Conservation (phyloP, 2,888 invertebrate genomes). For the Neoascia interrupta region DNA sequence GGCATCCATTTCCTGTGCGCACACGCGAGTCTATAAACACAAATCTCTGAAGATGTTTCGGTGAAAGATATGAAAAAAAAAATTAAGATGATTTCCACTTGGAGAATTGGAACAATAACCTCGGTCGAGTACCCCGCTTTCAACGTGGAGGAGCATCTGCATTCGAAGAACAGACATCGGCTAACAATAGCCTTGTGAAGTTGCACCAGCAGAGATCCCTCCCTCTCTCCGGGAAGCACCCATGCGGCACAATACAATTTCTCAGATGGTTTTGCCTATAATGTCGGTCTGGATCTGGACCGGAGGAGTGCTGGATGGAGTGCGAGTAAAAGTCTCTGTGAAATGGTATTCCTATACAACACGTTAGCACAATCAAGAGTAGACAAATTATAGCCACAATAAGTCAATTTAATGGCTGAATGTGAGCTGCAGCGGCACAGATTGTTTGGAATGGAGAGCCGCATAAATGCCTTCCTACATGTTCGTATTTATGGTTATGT, state of each 20-base stretch:
- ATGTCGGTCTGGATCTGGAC: background rate
- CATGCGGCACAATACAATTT: conserved; percentile 32
- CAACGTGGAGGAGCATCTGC: conserved; percentile 32
- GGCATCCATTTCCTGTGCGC: conserved; percentile 29
- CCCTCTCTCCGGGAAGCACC: conserved; percentile 38
- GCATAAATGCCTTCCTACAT: too few species aligned
- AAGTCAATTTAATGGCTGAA: conserved; percentile 45
- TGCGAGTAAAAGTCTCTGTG: conserved; percentile 33
- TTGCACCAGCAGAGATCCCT: conserved; percentile 5
- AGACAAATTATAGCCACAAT: conserved; percentile 46
- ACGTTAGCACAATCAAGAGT: conserved; percentile 20
- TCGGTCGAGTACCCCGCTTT: conserved; percentile 40
- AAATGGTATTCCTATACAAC: background rate
- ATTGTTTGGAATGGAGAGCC: too few species aligned
- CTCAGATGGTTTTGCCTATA: conserved; percentile 20
- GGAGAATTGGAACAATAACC: conserved; percentile 50
- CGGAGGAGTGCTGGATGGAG: background rate
- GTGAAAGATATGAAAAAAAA: background rate
- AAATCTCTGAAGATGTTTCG: conserved; percentile 28
- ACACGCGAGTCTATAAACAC: background rate
- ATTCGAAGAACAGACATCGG: conserved; percentile 37
- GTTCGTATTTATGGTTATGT: too few species aligned
- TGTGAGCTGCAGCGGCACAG: conserved; percentile 2
- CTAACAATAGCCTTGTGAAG: conserved; percentile 30
- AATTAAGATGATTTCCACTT: conserved; percentile 45